phyloP scores from a whole-genome alignment of 2,888 invertebrate species.

The Agriopis leucophaearia region DNA sequence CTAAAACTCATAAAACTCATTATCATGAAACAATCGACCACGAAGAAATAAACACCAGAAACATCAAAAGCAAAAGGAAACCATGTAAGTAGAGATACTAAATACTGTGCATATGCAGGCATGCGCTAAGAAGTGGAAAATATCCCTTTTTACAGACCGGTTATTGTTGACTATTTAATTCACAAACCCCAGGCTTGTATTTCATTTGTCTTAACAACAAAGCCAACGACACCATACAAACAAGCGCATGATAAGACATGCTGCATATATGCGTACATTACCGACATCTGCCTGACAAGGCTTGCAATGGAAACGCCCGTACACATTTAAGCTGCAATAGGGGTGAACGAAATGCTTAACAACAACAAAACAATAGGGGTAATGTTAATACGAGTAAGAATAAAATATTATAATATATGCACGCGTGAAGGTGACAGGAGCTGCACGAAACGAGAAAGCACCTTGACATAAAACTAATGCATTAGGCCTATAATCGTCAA shows the following conservation, averaged over 20 bases:
- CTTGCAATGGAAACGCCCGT: conserved; percentile 56
- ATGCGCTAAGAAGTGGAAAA: no score
- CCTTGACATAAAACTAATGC: background rate
- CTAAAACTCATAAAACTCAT: no score
- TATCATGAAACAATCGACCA: no score
- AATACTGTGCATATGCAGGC: no score
- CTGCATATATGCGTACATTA: conserved; percentile 19
- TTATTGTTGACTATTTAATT: background rate
- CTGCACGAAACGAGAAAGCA: background rate
- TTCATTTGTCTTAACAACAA: conserved; percentile 7
- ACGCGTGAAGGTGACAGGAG: background rate
- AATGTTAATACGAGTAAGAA: conserved; percentile 12
- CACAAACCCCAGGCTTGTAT: background rate
- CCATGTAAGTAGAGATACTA: no score
- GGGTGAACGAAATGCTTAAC: conserved; percentile 39
- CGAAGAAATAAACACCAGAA: no score
- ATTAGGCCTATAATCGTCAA: no score
- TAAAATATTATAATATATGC: background rate
- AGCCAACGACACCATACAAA: conserved; percentile 5
- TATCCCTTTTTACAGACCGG: no score
- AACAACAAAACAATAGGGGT: conserved; percentile 18
- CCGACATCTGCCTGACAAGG: conserved; percentile 45
- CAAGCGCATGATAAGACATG: conserved; percentile 6
- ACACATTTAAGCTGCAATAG: conserved; percentile 51
- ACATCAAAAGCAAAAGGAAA: no score